A percentile compares a stretch with the other conserved stretches of the same genome.
phyloP scores from a whole-genome alignment of 1,140 invertebrate genomes.

The Armadillidium nasatum region DNA sequence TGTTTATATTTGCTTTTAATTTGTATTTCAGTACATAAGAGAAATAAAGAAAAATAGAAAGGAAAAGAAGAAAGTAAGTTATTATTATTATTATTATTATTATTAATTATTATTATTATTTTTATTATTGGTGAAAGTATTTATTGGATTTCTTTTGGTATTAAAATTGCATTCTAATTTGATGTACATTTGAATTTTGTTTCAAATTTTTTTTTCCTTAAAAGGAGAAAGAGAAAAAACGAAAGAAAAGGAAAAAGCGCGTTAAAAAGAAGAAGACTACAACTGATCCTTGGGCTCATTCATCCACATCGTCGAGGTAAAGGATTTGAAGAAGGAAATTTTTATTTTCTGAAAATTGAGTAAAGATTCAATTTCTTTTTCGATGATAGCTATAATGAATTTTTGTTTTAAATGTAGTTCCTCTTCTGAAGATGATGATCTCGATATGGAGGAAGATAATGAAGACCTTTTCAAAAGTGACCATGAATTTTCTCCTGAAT shows the following conservation, averaged over 20 bases:
- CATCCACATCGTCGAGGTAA: slow-evolving; percentile 21
- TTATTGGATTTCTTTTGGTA: no score
- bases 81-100: slow-evolving; percentile 26
- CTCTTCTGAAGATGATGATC: slow-evolving; percentile 53
- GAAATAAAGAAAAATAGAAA: slow-evolving; percentile 1
- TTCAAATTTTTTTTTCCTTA: no score
- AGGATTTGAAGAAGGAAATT: neutral
- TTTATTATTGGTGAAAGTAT: no score
- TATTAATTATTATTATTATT: no score
- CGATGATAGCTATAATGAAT: neutral
- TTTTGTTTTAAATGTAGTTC: slow-evolving; percentile 48
- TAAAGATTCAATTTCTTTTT: neutral
- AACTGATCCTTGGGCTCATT: slow-evolving; percentile 42
- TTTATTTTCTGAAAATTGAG: neutral
- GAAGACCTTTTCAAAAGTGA: slow-evolving; percentile 66
- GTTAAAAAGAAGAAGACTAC: slow-evolving; percentile 48
- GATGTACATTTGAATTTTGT: no score
- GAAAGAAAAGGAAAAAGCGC: slow-evolving; percentile 47
- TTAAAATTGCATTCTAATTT: no score
- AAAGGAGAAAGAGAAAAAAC: slow-evolving; percentile 43
- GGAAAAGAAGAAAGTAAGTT: slow-evolving; percentile 9
- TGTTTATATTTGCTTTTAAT: neutral
- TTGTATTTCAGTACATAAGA: neutral
- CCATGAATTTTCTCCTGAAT: slow-evolving; percentile 83
- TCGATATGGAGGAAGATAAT: slow-evolving; percentile 57